These are phyloP conservation scores for Muntiacus reevesi DNA, from an alignment of 2,113 vertebrate genomes.

Conservation along the genomic window DNA sequence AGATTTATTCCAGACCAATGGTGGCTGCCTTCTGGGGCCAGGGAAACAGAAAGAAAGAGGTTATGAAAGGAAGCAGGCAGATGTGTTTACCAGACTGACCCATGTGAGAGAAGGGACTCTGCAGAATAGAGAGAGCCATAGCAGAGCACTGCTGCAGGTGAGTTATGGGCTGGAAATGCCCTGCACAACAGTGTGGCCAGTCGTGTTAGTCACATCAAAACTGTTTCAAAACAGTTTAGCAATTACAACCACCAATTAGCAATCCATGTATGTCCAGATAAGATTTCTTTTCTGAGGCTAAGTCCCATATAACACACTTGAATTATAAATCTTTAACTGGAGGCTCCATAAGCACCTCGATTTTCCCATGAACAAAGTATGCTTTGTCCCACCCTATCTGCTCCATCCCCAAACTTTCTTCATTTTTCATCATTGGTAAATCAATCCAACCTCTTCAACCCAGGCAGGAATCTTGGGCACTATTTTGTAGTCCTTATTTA, in stretches of 20 bases:
- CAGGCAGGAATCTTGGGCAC: neutral
- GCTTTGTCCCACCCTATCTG: rapidly evolving
- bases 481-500: neutral
- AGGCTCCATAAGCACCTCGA: no score
- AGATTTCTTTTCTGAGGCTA: neutral
- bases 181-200: no score
- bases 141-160: rapidly evolving
- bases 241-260: neutral
- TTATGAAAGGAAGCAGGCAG: neutral
- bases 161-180: rapidly evolving
- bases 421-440: neutral
- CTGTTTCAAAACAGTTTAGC: neutral
- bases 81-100: rapidly evolving
- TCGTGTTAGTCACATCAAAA: neutral
- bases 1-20: neutral
- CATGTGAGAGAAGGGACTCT: no score
- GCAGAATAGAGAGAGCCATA: neutral
- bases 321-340: neutral
- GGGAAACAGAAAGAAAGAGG: neutral
- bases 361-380: neutral
- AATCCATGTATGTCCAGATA: neutral
- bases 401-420: neutral
- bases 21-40: neutral
- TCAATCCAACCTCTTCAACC: neutral
- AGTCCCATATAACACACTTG: neutral